Conservation (phyloP, 2,113 vertebrate species). For the Clarias macrocephalus region DNA sequence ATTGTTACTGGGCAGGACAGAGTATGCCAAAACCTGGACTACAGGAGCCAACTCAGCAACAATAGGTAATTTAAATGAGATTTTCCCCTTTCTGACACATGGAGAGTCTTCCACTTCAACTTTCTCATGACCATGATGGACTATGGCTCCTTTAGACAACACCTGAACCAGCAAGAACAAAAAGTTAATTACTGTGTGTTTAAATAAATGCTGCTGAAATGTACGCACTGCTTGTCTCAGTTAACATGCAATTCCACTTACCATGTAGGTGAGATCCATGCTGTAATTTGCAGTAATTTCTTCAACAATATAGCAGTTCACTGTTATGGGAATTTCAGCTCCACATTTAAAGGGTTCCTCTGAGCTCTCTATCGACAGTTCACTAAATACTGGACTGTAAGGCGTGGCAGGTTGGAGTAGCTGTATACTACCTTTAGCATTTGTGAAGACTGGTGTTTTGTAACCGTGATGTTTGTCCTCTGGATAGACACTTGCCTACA, state of each 20-base stretch:
- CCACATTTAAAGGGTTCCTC: conserved; percentile 56
- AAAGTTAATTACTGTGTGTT: not conserved
- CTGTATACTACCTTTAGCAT: not conserved
- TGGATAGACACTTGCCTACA: conserved; percentile 46
- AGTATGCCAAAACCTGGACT: conserved; percentile 73
- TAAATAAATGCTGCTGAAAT: not conserved
- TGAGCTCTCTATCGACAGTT: conserved; percentile 54
- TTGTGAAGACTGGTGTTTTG: conserved; percentile 16
- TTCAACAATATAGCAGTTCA: conserved; percentile 62
- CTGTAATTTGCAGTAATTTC: conserved; percentile 50
- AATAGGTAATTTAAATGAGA: conserved; percentile 71
- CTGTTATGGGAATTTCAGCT: conserved; percentile 41
- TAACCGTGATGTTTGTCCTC: accelerated
- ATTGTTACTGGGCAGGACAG: conserved; percentile 74
- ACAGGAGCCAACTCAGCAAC: conserved; percentile 69
- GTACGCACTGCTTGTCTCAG: not conserved
- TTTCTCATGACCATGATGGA: conserved; percentile 62
- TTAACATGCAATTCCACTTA: conserved; percentile 49
- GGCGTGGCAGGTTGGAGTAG: conserved; percentile 6
- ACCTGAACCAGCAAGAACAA: conserved; percentile 65
- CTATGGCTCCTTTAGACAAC: conserved; percentile 72
- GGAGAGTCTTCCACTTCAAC: conserved; percentile 58
- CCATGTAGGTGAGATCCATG: conserved; percentile 64
- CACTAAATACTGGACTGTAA: conserved; percentile 53
- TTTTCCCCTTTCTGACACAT: conserved; percentile 63